Evolutionary conservation across 2,797 vertebrate species (phyloP), one percentile per base, ranked within the genome.

Genomic region (Alosa sapidissima): DNA sequence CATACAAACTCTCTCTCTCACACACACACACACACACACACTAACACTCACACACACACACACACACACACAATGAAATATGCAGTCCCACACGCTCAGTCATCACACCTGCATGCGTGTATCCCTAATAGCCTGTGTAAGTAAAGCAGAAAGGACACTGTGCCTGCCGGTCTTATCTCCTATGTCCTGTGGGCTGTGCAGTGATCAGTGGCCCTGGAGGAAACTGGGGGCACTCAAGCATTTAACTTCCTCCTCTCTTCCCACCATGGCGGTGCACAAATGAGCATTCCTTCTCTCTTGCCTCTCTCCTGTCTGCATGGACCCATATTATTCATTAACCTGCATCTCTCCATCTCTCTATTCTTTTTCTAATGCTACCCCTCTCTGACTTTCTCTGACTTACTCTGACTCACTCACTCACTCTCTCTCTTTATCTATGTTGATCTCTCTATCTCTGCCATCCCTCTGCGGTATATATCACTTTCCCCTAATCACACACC

Each of bases 91-190:
- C 72, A 16, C 24, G 54, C 47, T 58, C 36, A 41, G 68, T 75
- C 68, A 75, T 41, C 68, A 41, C 68, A 75, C 68, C 68, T 75
- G 68, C 68, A 75, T 75, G 68, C 14, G 68, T 75, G 33, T 45
- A 6, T 45, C 68, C 68, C 36, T 75, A 75, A 75, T 41, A 33
- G 68, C 41, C 19, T 16, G 2, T 41, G 68, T 36, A 41, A 75
- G 68, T 75, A 41, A 75, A 5, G 68, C 68, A 75, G 68, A 75
- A 45, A 75, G 68, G 36, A 75, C 68, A 75, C 68, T 75, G 68
- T 75, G 68, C 68, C 68, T 75, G 68, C 41, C 68, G 13, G 65
- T 11, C 33, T 75, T 75, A 75, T 75, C 68, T 75, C 33, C 36
- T 45, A 3, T 16, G 68, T 13, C 68, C 68, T 45, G 33, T 41